Conservation (phyloP, 35 echinoderm and acorn worm species). For the Apostichopus japonicus region DNA sequence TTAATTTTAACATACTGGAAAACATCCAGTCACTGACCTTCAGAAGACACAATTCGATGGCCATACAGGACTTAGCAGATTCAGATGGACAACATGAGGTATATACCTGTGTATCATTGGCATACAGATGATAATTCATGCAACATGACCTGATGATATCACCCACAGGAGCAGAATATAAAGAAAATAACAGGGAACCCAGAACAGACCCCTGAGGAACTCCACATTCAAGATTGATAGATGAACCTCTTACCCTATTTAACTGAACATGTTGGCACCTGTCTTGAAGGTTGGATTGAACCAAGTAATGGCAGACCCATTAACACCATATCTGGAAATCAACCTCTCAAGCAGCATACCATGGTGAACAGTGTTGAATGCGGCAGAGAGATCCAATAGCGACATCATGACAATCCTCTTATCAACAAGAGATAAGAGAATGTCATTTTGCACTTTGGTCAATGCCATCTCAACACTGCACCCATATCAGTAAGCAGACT, state of each 20-base stretch:
- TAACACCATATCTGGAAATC: slow-evolving; percentile 10
- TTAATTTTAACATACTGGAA: neutral
- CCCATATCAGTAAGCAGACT: slow-evolving; percentile 23
- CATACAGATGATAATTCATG: neutral
- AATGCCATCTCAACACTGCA: neutral
- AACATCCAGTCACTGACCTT: slow-evolving; percentile 16
- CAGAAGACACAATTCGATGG: neutral
- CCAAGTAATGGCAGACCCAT: slow-evolving; percentile 4
- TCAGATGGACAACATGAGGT: neutral
- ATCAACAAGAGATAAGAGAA: neutral
- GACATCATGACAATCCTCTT: neutral
- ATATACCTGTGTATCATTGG: slow-evolving; percentile 2
- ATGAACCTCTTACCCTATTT: neutral
- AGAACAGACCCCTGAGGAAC: neutral
- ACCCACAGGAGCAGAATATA: neutral
- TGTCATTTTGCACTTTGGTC: neutral
- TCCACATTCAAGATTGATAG: neutral
- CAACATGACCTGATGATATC: neutral
- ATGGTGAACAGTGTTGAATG: slow-evolving; percentile 13
- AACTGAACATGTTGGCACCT: slow-evolving; percentile 15
- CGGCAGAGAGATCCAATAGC: neutral
- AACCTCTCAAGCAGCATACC: neutral
- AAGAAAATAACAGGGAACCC: neutral
- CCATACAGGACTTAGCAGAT: neutral
- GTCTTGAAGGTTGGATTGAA: neutral